Evolutionary conservation across 2,888 invertebrate genomes (phyloP), one percentile per base, ranked within the genome.

Genomic region (Pyrrhosoma nymphula): DNA sequence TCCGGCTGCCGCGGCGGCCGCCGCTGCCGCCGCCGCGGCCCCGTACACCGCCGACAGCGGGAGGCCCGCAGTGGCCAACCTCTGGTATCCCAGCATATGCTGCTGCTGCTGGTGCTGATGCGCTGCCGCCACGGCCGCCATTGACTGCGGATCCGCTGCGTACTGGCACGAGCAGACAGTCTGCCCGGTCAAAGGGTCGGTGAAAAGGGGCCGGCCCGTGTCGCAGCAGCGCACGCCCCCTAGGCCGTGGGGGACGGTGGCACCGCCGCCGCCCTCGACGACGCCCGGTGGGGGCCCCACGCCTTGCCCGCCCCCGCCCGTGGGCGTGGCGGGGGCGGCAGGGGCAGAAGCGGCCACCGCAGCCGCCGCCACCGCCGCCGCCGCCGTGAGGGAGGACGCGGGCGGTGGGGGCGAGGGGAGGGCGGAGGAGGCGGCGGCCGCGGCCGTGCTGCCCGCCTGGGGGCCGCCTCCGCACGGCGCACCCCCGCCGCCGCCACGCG

Each of bases 91-190:
- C 96, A 99, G 98, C 96, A 99, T 96, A 63, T 96, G 96, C 56
- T 97, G 96, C 95, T 96, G 96, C 56, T 96, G 98, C 97, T 99
- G 93, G 47, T 93, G 93, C n/a, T 93, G 93, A 23, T 93, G 93
- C 39, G 93, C 93, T n/a, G 93, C 93, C 39, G 93, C 93, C n/a
- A 93, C 93, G 60, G 93, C 93, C 69, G 93, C 93, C 93, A 93
- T 93, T 16, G 93, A 93, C 26, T 93, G 93, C 12, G 93, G 93
- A 55, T 93, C 93, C 4, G 93, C 69, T 0, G 93, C 99, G 97
- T 99, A 99, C 97, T 99, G 99, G 97, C 99, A 99, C 96, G 99
- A 99, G 97, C 99, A 99, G 96, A 99, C 98, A 95, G 98, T 98
- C 97, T 99, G 98, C 95, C 99, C 99, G 96, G 98, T 98, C 96